phyloP scores from a whole-genome alignment of 2,113 vertebrate genomes.

The Zapornia atra region DNA sequence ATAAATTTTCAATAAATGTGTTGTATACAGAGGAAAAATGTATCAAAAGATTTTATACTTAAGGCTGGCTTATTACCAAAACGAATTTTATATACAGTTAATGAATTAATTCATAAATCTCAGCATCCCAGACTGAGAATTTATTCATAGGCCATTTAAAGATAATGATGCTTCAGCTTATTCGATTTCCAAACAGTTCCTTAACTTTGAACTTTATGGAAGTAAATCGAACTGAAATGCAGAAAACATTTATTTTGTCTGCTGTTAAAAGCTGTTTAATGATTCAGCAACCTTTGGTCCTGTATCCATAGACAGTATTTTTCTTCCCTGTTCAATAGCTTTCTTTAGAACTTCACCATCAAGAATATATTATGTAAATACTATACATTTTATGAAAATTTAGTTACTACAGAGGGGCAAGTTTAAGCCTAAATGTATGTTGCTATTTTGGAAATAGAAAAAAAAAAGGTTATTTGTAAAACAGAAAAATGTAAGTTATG shows the following conservation, averaged over 20 bases:
- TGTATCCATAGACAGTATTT: not conserved
- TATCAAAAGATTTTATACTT: not conserved
- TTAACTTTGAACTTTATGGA: constrained; percentile 15
- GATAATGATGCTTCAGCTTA: not conserved
- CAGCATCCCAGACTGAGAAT: not conserved
- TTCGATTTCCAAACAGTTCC: not conserved
- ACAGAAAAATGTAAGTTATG: not conserved
- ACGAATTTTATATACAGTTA: constrained; percentile 11
- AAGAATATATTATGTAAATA: not conserved
- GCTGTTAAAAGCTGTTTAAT: constrained; percentile 1
- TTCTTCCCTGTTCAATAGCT: not conserved
- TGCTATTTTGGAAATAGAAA: not conserved
- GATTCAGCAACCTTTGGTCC: not conserved
- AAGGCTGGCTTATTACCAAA: not conserved
- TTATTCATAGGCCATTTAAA: not conserved
- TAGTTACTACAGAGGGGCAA: not conserved
- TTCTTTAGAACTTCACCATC: not conserved
- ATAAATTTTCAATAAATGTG: not conserved
- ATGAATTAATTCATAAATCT: constrained; percentile 38
- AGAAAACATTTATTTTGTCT: constrained; percentile 2
- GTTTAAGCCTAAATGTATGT: not conserved
- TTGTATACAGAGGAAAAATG: not conserved
- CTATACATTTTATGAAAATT: not conserved
- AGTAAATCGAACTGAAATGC: constrained; percentile 7
- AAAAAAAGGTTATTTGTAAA: not conserved